Evolutionary conservation across 2,888 invertebrate genomes (phyloP).

Genomic region (Drosophila ustulata): DNA sequence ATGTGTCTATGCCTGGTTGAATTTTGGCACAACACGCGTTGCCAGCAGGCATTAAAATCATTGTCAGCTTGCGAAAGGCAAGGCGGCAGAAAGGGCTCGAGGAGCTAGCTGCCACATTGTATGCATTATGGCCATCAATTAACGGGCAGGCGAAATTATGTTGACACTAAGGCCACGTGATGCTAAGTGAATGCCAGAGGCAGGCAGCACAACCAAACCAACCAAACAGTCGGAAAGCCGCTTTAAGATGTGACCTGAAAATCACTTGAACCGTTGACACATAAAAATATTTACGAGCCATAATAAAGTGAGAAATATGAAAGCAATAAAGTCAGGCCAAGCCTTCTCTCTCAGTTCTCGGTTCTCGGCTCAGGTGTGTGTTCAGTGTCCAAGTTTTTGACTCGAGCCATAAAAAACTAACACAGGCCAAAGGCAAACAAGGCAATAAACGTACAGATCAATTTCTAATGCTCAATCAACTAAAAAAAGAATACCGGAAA

Average conservation of each 20-base stretch:
- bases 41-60: conserved; percentile 70
- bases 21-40: conserved; percentile 54
- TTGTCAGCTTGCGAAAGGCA: conserved; percentile 52
- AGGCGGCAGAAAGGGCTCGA: conserved; percentile 1
- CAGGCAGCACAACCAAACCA: conserved; percentile 10
- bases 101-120: conserved; percentile 34
- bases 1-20: conserved; percentile 59
- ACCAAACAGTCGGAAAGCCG: neutral
- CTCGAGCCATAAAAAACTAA: conserved; percentile 64
- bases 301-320: conserved; percentile 68
- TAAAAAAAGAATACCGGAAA: conserved; percentile 44
- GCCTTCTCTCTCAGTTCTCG: neutral
- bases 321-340: conserved; percentile 59
- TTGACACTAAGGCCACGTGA: conserved; percentile 66
- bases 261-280: conserved; percentile 50
- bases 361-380: conserved; percentile 52
- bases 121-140: conserved; percentile 73
- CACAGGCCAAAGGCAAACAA: conserved; percentile 54
- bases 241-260: conserved; percentile 35
- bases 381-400: conserved; percentile 30
- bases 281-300: conserved; percentile 75
- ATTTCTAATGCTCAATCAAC: conserved; percentile 77
- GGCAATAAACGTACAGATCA: conserved; percentile 75
- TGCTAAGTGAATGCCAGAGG: conserved; percentile 44
- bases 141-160: conserved; percentile 62